A percentile compares a stretch with the other conserved stretches of the same genome.
phyloP scores from a whole-genome alignment of 30 jellyfish, hydroid and myxozoan species.

The Hydractinia echinata region DNA sequence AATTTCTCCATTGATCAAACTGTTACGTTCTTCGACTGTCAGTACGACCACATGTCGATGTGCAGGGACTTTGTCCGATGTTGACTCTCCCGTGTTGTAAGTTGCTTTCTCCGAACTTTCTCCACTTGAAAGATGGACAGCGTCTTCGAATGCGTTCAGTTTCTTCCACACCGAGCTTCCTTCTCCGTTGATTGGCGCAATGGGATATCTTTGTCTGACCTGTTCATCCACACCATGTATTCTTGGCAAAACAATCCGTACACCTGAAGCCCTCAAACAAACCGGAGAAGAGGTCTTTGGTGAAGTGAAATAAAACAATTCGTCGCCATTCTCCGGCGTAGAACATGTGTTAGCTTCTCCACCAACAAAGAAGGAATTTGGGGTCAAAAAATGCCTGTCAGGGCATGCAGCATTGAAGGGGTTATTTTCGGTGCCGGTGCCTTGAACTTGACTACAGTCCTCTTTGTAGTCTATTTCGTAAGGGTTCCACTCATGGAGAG shows the following conservation, averaged over 20 bases:
- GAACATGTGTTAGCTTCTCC: not conserved
- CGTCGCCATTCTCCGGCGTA: not conserved
- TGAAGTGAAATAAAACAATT: not conserved
- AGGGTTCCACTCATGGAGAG: conserved; percentile 21
- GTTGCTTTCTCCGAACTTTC: not conserved
- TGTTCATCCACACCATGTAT: not conserved
- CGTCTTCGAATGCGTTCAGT: conserved; percentile 13
- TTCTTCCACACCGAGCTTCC: conserved; percentile 21
- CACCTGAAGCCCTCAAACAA: conserved; percentile 11
- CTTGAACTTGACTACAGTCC: conserved; percentile 2
- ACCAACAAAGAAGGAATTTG: not conserved
- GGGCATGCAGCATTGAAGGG: conserved; percentile 30
- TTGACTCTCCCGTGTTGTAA: conserved; percentile 2
- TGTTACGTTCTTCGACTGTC: not conserved
- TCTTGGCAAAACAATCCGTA: conserved; percentile 11
- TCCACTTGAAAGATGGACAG: not conserved
- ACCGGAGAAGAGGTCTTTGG: not conserved
- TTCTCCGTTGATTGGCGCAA: conserved; percentile 12
- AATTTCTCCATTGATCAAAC: not conserved
- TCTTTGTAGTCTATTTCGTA: conserved; percentile 10
- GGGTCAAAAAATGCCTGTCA: conserved; percentile 5
- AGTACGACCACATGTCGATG: not conserved
- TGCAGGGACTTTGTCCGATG: not conserved
- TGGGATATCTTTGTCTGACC: conserved; percentile 14
- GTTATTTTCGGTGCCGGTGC: not conserved